Conservation (phyloP, 2,888 invertebrate species). For the Dynastes tityus region DNA sequence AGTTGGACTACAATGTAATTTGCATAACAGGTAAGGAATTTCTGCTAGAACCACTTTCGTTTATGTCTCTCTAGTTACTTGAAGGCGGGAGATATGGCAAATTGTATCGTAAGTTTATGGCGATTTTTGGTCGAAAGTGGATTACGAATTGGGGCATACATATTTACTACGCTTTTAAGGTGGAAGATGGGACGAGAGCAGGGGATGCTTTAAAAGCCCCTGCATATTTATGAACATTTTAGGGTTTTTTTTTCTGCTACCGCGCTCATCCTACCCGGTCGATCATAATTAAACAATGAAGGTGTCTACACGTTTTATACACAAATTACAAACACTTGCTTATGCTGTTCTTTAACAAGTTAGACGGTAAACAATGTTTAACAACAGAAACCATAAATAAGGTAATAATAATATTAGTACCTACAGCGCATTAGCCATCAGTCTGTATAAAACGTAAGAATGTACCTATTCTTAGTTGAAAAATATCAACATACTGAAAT, state of each 20-base stretch:
- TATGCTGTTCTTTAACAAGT: no score
- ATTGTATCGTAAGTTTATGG: conserved; percentile 65
- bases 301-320: conserved; percentile 2
- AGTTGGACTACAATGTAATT: conserved; percentile 70
- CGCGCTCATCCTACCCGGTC: conserved; percentile 11
- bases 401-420: no score
- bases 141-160: conserved; percentile 61
- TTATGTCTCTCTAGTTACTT: conserved; percentile 66
- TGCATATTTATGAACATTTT: conserved; percentile 60
- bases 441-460: no score
- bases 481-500: no score
- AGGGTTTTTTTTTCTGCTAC: conserved; percentile 43
- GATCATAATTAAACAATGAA: conserved; percentile 39
- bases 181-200: conserved; percentile 47
- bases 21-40: conserved; percentile 68
- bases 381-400: no score
- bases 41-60: conserved; percentile 64
- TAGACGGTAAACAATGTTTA: no score
- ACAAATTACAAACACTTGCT: conserved; percentile 24
- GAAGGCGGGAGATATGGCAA: conserved; percentile 63
- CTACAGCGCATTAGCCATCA: no score
- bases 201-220: conserved; percentile 54
- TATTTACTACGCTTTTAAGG: conserved; percentile 57
- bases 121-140: conserved; percentile 62
- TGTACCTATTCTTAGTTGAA: no score